A percentile compares a stretch with the other conserved stretches of the same genome.
Conservation (phyloP, 2,113 vertebrate species). For the Sporophila hypoxantha region DNA sequence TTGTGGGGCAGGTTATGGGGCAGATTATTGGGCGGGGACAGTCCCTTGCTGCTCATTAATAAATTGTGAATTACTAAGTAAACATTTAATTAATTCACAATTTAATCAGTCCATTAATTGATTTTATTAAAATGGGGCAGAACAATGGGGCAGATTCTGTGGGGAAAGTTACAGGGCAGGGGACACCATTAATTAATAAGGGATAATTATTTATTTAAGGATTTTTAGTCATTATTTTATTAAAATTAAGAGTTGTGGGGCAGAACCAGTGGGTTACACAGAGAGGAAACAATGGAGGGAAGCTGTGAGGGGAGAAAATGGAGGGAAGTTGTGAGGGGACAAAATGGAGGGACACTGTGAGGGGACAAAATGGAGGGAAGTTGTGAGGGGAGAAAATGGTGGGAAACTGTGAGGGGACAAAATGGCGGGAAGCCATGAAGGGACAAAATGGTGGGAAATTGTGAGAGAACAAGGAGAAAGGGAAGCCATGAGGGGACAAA, state of each 20-base stretch:
- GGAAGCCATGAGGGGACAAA: no score
- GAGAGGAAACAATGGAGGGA: background rate
- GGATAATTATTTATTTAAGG: background rate
- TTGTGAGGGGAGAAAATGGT: no score
- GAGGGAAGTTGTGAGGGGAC: rapidly evolving
- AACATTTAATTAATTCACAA: background rate
- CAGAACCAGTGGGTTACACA: background rate
- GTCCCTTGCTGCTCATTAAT: background rate
- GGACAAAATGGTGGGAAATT: rapidly evolving
- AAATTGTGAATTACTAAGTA: background rate
- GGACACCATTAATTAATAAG: background rate
- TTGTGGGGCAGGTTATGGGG: background rate
- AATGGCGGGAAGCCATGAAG: no score
- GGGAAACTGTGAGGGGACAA: no score
- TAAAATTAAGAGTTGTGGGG: background rate
- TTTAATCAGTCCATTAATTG: background rate
- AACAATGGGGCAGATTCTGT: background rate
- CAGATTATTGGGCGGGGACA: background rate
- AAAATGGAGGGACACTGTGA: rapidly evolving
- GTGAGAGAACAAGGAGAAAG: no score
- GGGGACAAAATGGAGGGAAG: background rate
- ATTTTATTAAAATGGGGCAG: background rate
- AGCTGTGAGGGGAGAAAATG: background rate
- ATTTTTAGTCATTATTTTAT: background rate
- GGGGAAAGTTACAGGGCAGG: background rate